Base-by-base conservation (phyloP, 2,113 vertebrate genomes). In the Psilopogon haemacephalus region DNA sequence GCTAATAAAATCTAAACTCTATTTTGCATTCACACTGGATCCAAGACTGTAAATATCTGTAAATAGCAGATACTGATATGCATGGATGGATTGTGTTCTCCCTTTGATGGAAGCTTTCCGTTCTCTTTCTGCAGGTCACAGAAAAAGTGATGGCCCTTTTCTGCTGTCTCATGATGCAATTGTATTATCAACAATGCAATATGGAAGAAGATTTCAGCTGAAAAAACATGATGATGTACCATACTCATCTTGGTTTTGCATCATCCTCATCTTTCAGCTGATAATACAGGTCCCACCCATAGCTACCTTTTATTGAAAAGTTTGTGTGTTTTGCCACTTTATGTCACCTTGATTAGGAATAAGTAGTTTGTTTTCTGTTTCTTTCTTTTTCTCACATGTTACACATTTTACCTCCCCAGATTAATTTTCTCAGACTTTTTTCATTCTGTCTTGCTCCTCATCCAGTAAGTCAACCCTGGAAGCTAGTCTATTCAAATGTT, bases 151-250 rank as follows among this genome's bases (percentile, higher is more conserved):
- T 11, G 19, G 4, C 15, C 35, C 27, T 12, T 15, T 8, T 15
- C 30, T 33, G 48, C 35, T 40, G 38, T 73, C 50, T 65, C 44
- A 35, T 35, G 52, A 46, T n/a, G 38, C 28, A 79, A 3, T 5
- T 59, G 13, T 20, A 50, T 5, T 21, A 52, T 44, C 58, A 52
- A 1, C 38, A 42, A 1, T 2, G 20, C 15, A 27, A 8, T 1
- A 11, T 6, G 26, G 56, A 52, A 35, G 8, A 38, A 50, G 27
- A 65, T 50, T 63, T 28, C 69, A 30, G 11, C 77, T 62, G 40
- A 33, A 56, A 24, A 54, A 42, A 33, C 13, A 40, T 40, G 38
- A 40, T 40, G 38, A 40, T 40, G 38, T 40, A 40, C 38, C 38
- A 11, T 40, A 40, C 38, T 40, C 38, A 40, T 21, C 9, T 3